These are phyloP conservation scores for Ctenopoma kingsleyae DNA, from an alignment of 2,797 vertebrate species.

Conservation along the genomic window DNA sequence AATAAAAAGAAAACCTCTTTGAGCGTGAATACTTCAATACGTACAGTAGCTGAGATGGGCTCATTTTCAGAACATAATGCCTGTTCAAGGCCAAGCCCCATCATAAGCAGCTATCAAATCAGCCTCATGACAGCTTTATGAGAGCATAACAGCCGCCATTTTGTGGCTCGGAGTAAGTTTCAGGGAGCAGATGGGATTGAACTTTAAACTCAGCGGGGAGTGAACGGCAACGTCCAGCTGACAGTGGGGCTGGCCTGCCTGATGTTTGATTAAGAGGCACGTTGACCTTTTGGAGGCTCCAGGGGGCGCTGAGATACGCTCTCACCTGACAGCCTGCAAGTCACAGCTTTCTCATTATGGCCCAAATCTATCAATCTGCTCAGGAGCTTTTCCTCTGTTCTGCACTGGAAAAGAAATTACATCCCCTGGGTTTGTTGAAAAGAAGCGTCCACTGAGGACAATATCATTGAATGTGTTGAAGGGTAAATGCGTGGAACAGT, in stretches of 20 bases:
- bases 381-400: conserved; percentile 24
- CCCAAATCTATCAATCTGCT: conserved; percentile 73
- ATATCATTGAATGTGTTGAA: conserved; percentile 28
- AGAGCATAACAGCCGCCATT: conserved; percentile 46
- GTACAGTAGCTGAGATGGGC: conserved; percentile 18
- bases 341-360: conserved; percentile 71
- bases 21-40: conserved; percentile 6
- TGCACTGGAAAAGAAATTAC: conserved; percentile 30
- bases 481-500: conserved; percentile 28
- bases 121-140: conserved; percentile 57
- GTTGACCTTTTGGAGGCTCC: conserved; percentile 83
- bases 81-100: conserved; percentile 37
- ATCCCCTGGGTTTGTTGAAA: conserved; percentile 40
- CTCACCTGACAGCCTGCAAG: conserved; percentile 71
- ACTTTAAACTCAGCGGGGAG: conserved; percentile 81
- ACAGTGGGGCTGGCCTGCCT: conserved; percentile 69
- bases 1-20: conserved; percentile 35
- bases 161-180: conserved; percentile 54
- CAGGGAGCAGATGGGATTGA: conserved; percentile 74
- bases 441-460: conserved; percentile 18
- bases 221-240: conserved; percentile 69
- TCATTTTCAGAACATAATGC: conserved; percentile 36
- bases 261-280: conserved; percentile 86
- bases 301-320: conserved; percentile 72
- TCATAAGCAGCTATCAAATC: conserved; percentile 46